phyloP scores from a whole-genome alignment of 2,113 vertebrate genomes.

The Hippocampus zosterae region DNA sequence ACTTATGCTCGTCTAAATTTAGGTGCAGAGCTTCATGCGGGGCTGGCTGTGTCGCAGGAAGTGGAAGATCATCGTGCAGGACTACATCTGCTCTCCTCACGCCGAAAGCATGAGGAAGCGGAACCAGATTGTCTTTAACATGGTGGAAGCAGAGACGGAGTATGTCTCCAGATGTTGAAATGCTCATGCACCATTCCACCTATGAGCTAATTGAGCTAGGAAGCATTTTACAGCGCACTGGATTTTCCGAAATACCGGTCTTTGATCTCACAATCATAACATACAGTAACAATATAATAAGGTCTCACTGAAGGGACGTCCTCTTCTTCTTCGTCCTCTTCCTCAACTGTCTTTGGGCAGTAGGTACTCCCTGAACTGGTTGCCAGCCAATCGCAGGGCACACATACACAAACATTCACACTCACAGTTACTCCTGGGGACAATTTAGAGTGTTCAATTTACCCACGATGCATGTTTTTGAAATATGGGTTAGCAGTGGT shows the following conservation, averaged over 20 bases:
- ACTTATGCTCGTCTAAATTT: constrained; percentile 8
- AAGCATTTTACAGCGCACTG: background rate
- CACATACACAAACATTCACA: too few species aligned
- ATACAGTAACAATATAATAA: too few species aligned
- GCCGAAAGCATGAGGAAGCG: constrained; percentile 98
- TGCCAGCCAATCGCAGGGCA: too few species aligned
- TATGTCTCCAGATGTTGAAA: constrained; percentile 53
- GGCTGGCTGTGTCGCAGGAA: constrained; percentile 97
- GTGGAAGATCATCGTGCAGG: constrained; percentile 98
- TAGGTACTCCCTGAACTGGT: too few species aligned
- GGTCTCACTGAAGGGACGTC: too few species aligned
- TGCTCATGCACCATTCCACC: background rate
- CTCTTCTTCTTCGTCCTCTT: background rate
- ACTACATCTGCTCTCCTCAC: constrained; percentile 98
- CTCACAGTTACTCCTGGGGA: too few species aligned
- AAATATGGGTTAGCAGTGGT: too few species aligned
- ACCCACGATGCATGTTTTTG: too few species aligned
- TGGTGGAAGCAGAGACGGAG: constrained; percentile 97
- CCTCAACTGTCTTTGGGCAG: too few species aligned
- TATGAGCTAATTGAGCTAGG: background rate
- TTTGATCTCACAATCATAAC: too few species aligned
- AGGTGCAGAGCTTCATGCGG: constrained; percentile 99
- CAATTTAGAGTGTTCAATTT: too few species aligned
- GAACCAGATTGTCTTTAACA: constrained; percentile 98
- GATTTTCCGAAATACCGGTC: background rate